Percentiles rank a stretch among this genome's conserved stretches.
Conservation (phyloP, 2,888 invertebrate genomes). For the Mythimna albipuncta region DNA sequence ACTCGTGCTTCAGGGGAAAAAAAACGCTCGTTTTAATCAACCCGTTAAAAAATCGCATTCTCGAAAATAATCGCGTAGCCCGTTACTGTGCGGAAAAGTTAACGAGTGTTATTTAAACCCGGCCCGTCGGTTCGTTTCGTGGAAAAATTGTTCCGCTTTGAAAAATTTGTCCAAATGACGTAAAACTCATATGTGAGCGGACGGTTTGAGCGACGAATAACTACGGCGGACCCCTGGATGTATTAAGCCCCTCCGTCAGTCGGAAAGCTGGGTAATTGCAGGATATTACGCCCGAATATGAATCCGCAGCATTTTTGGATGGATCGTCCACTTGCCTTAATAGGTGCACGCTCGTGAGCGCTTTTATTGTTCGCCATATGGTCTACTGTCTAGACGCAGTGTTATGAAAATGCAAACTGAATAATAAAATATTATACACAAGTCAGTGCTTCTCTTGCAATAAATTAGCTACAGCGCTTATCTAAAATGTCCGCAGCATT, state of each 20-base stretch:
- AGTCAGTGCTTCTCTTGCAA: constrained; percentile 48
- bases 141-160: constrained; percentile 85
- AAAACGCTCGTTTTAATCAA: constrained; percentile 79
- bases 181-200: constrained; percentile 84
- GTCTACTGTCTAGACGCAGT: constrained; percentile 54
- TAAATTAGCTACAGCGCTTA: constrained; percentile 56
- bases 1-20: constrained; percentile 68
- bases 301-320: constrained; percentile 60
- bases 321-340: constrained; percentile 48
- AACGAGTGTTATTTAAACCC: constrained; percentile 88
- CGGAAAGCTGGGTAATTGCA: constrained; percentile 75
- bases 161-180: constrained; percentile 86
- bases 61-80: constrained; percentile 82
- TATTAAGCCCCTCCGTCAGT: constrained; percentile 73
- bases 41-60: constrained; percentile 84
- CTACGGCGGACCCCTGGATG: constrained; percentile 73
- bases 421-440: constrained; percentile 51
- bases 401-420: constrained; percentile 56
- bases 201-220: constrained; percentile 72
- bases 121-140: constrained; percentile 72
- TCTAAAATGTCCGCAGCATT: constrained; percentile 55
- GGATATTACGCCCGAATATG: constrained; percentile 66
- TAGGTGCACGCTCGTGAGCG: constrained; percentile 33
- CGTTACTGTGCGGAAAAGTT: constrained; percentile 84
- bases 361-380: constrained; percentile 56